Base-by-base conservation (phyloP, 2,797 vertebrate genomes). In the Chloroceryle inda region DNA sequence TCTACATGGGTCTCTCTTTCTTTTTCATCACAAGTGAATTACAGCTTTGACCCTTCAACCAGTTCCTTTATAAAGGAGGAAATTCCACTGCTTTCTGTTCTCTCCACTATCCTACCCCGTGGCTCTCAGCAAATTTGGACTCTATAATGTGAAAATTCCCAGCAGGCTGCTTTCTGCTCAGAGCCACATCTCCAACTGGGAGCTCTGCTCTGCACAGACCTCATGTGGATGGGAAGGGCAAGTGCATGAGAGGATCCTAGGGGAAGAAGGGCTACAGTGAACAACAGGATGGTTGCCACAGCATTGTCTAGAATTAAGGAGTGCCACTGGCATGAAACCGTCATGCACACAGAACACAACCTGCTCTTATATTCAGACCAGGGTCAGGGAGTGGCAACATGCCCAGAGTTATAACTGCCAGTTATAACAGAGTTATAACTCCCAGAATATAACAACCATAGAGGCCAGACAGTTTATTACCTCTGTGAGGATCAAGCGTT, bases 401-500 rank as follows among this genome's bases (percentile, higher is more conserved):
- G 20, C 62, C 38, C 47, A 35, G 21, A 84, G 45, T 2, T 76
- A 55, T 35, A 35, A 35, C 35, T 35, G 35, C 35, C 35, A 35
- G 35, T 35, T 35, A 35, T 35, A 35, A 35, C 35, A 35, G 35
- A 35, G 35, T 35, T 35, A 35, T 35, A 35, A 35, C 61, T 89
- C 73, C 79, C 88, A 85, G 14, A 42, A 11, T 13, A 42, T 12
- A 53, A 50, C 17, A 53, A 50, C 17, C 62, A 17, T 22, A 87
- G 27, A 37, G 64, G 59, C 35, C 37, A 80, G 37, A 47, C 2
- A 73, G 55, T 49, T 67, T 10, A 76, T 98, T 96, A 99, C 99
- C 99, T 98, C 96, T 98, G 72, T 95, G 75, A 85, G 97, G 92
- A 67, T 99, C 98, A 11, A 97, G 90, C 19, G 94, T 95, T 27